A percentile compares a stretch with the other conserved stretches of the same genome.
phyloP scores from a whole-genome alignment of 2,888 invertebrate species.

The Formica aserva region DNA sequence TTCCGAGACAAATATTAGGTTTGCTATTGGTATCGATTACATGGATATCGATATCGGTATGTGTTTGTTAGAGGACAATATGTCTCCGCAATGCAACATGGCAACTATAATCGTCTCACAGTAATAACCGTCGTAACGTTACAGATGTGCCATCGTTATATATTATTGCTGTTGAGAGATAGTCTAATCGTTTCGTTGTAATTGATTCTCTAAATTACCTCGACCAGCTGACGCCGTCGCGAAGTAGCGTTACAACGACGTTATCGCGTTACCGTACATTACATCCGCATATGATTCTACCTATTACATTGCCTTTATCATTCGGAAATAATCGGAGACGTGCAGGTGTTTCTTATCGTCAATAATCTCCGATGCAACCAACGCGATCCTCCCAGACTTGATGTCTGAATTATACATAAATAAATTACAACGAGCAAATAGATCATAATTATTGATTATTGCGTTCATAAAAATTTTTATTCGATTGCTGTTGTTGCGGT shows the following conservation, averaged over 20 bases:
- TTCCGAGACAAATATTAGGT: slow-evolving; percentile 29
- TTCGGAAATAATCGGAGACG: not conserved
- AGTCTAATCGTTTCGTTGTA: slow-evolving; percentile 54
- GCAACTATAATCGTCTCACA: slow-evolving; percentile 43
- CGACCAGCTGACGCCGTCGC: slow-evolving; percentile 28
- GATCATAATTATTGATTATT: not conserved
- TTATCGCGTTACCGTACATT: slow-evolving; percentile 18
- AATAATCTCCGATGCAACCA: not conserved
- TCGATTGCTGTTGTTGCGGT: not conserved
- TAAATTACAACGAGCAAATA: not conserved
- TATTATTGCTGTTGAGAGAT: slow-evolving; percentile 51
- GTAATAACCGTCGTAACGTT: slow-evolving; percentile 48
- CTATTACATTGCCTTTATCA: slow-evolving; percentile 17
- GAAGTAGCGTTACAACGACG: slow-evolving; percentile 25
- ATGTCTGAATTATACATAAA: not conserved
- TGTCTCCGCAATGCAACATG: slow-evolving; percentile 21
- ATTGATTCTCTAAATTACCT: slow-evolving; percentile 49
- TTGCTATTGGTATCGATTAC: slow-evolving; percentile 34
- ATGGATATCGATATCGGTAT: slow-evolving; percentile 31
- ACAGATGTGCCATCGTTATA: slow-evolving; percentile 54
- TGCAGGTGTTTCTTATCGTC: slow-evolving; percentile 12
- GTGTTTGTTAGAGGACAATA: slow-evolving; percentile 39
- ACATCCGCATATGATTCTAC: slow-evolving; percentile 18
- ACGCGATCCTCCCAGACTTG: not conserved
- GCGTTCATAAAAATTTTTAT: not conserved